phyloP scores from a whole-genome alignment of 2,797 vertebrate species.

The Eremophila alpestris region DNA sequence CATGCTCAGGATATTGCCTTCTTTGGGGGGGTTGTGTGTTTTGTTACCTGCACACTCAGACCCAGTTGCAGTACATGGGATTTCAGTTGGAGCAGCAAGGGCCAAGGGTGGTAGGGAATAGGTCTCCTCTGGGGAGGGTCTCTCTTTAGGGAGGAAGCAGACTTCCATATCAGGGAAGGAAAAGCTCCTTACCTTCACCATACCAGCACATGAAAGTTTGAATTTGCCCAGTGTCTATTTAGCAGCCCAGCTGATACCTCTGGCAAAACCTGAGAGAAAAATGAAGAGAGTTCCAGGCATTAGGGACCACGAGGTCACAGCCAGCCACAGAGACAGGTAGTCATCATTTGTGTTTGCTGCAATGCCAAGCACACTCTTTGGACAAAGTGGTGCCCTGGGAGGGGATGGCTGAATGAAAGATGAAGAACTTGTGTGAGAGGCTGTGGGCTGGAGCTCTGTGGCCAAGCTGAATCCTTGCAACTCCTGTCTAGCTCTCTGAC shows the following conservation, averaged over 20 bases:
- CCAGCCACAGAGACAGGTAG: not conserved
- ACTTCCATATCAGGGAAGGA: not conserved
- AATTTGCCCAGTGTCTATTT: not conserved
- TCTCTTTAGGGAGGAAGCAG: not conserved
- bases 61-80: rapidly evolving
- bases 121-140: not conserved
- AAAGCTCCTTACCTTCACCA: not conserved
- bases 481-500: not conserved
- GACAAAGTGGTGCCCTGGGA: not conserved
- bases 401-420: not conserved
- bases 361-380: not conserved
- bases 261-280: not conserved
- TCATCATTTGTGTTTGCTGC: not conserved
- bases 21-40: rapidly evolving
- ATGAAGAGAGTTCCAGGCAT: rapidly evolving
- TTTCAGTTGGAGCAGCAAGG: not conserved
- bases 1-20: not conserved
- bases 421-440: not conserved
- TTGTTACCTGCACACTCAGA: rapidly evolving
- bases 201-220: not conserved
- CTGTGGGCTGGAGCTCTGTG: not conserved
- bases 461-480: not conserved
- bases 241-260: not conserved
- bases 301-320: not conserved
- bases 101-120: not conserved